Base-by-base conservation (phyloP, 2,888 invertebrate species). In the Melieria omissa region DNA sequence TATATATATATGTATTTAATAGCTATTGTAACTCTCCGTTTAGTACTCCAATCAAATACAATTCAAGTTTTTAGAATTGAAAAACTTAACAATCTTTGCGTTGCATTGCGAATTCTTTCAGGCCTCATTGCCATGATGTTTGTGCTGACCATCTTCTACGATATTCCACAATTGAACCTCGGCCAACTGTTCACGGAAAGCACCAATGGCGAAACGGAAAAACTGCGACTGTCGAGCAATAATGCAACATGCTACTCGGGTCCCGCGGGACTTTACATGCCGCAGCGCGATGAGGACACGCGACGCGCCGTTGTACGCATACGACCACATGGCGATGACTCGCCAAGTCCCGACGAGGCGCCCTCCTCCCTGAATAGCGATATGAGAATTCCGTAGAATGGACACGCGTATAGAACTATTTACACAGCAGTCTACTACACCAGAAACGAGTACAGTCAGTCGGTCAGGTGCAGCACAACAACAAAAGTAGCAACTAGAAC, bases 61-160 rank as follows among this genome's bases (percentile, higher is more conserved):
- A 16, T 16, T 16, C 2, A 16, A 16, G 16, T 16, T 16, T 29
- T 29, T 29, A 29, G 29, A 3, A 29, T 29, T 1, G 0, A 29
- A 29, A 29, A 29, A 29, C 29, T 29, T 29, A 29, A 29, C 29
- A 29, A 0, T 29, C 16, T 16, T 16, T 29, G 2, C 29, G 3
- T 29, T 29, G 29, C 29, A 29, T 29, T 29, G 29, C 29, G 29
- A 29, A 29, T 29, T 58, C n/a, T 5, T 52, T 81, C 92, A 82
- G 96, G 96, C 47, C 89, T 96, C 75, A 92, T 94, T 16, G 92
- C 93, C 87, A 91, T 95, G 89, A 94, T 96, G 94, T 89, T 95
- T 79, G 91, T 93, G 12, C 88, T 96, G 82, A 93, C 94, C 3
- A 92, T 95, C 44, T 93, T 95, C 88, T 95, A 95, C 88, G 95